phyloP scores from a whole-genome alignment of 1,140 invertebrate species.

The Copidosoma floridanum region DNA sequence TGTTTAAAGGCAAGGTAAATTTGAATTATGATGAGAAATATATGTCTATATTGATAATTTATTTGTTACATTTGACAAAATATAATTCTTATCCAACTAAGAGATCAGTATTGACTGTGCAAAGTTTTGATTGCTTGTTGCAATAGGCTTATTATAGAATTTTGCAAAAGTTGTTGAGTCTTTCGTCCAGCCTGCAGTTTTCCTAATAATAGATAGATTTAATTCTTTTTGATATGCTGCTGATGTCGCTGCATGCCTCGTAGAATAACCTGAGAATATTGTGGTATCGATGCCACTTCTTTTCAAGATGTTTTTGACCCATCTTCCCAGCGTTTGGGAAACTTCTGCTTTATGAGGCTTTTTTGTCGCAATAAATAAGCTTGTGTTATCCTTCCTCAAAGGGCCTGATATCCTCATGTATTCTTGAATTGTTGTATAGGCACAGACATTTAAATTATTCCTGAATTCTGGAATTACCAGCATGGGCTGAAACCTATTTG shows the following conservation, averaged over 20 bases:
- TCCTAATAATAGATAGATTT: constrained; percentile 29
- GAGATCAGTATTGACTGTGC: too few relatives aligned
- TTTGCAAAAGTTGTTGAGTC: constrained; percentile 33
- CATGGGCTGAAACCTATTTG: not conserved
- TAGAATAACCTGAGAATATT: constrained; percentile 30
- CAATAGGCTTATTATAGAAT: constrained; percentile 35
- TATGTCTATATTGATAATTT: too few relatives aligned
- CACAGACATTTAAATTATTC: not conserved
- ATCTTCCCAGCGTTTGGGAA: constrained; percentile 32
- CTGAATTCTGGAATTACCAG: not conserved
- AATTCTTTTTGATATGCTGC: constrained; percentile 28
- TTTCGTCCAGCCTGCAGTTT: constrained; percentile 33
- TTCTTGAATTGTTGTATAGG: not conserved
- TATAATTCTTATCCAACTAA: too few relatives aligned
- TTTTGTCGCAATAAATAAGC: constrained; percentile 23
- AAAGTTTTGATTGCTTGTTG: too few relatives aligned
- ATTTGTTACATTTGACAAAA: too few relatives aligned
- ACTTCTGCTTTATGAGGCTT: constrained; percentile 28
- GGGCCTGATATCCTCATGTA: constrained; percentile 18
- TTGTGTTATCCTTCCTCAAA: constrained; percentile 6
- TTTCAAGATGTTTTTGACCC: constrained; percentile 21
- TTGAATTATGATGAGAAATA: too few relatives aligned
- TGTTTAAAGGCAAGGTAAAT: too few relatives aligned
- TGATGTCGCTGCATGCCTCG: constrained; percentile 35
- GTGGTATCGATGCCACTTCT: not conserved